Conservation (phyloP, 1,140 invertebrate species). For the Neodiprion lecontei region DNA sequence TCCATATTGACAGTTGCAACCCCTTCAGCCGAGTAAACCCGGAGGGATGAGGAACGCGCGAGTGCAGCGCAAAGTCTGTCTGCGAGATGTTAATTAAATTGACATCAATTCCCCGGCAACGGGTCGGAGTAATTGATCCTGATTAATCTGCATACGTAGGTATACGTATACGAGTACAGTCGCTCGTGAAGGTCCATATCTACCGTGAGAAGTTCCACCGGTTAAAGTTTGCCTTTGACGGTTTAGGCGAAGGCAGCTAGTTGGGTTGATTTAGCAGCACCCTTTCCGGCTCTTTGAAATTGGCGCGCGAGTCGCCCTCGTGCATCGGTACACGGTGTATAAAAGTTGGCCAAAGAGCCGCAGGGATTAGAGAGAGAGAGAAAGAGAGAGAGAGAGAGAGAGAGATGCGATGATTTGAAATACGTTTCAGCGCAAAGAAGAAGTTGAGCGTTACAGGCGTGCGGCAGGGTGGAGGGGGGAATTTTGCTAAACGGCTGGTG, state of each 20-base stretch:
- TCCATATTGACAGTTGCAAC: too few relatives aligned
- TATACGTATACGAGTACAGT: background rate
- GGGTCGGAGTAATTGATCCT: background rate
- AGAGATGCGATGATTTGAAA: too few relatives aligned
- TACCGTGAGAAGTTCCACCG: background rate
- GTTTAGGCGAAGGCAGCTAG: background rate
- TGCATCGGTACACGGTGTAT: background rate
- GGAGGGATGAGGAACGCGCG: background rate
- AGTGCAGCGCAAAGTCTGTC: background rate
- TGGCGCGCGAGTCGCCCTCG: background rate
- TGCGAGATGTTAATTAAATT: conserved; percentile 3
- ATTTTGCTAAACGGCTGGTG: too few relatives aligned
- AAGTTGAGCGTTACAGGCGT: too few relatives aligned
- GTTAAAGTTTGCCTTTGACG: background rate
- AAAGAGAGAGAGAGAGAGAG: too few relatives aligned
- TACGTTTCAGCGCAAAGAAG: too few relatives aligned
- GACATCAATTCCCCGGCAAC: background rate
- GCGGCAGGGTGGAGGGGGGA: too few relatives aligned
- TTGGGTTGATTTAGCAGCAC: background rate
- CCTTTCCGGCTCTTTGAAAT: background rate
- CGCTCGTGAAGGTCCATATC: background rate
- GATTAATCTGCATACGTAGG: background rate
- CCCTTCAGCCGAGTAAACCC: too few relatives aligned
- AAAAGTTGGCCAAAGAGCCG: too few relatives aligned
- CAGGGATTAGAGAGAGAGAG: too few relatives aligned